These are phyloP conservation scores for Columba livia DNA, from an alignment of 2,113 vertebrate species.

Conservation along the genomic window DNA sequence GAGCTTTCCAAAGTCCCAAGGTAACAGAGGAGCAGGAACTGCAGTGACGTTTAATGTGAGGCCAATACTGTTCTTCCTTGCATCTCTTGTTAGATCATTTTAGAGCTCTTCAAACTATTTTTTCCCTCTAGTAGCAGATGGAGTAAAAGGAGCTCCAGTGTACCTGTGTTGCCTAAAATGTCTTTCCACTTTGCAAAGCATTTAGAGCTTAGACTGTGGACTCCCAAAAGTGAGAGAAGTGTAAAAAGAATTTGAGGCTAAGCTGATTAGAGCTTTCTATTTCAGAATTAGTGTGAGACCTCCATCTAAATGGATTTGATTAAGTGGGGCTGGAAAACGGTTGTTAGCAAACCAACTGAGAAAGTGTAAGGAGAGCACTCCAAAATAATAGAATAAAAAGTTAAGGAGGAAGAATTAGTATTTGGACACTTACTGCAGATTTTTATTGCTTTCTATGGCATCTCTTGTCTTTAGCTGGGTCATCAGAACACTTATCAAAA, in stretches of 20 bases:
- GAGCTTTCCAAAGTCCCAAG: neutral
- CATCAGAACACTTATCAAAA: neutral
- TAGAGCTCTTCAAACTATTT: neutral
- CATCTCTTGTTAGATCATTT: neutral
- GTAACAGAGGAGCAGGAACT: neutral
- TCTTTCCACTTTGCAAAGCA: neutral
- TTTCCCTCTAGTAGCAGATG: neutral
- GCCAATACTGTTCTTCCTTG: neutral
- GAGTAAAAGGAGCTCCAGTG: neutral
- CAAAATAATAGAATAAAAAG: neutral
- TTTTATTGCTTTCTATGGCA: neutral
- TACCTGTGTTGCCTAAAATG: neutral
- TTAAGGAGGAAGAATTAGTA: neutral
- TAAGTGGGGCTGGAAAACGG: neutral
- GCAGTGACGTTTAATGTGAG: neutral
- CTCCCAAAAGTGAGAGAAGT: neutral
- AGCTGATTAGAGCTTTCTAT: constrained; percentile 23
- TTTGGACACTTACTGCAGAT: neutral
- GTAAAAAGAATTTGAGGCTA: neutral
- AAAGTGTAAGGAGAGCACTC: neutral
- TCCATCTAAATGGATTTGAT: constrained; percentile 19
- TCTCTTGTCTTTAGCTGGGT: neutral
- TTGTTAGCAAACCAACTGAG: neutral
- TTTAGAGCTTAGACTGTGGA: neutral
- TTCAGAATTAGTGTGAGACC: neutral